Evolutionary conservation across 2,113 vertebrate genomes (phyloP).

Genomic region (Ia io): DNA sequence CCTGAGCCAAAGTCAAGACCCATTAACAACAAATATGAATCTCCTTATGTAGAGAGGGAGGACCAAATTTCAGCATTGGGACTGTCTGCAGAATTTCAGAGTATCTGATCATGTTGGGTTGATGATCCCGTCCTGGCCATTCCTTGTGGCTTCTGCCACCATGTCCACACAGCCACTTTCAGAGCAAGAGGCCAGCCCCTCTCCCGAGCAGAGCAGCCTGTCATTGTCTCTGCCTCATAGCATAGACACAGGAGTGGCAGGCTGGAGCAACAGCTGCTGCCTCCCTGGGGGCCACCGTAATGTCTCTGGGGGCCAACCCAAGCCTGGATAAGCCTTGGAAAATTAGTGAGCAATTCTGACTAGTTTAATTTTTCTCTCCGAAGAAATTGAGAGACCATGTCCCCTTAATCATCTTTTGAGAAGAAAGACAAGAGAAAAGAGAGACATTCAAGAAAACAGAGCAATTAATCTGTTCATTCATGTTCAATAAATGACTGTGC

Average conservation of each 20-base stretch:
- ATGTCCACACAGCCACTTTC: neutral
- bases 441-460: conserved; percentile 56
- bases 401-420: conserved; percentile 69
- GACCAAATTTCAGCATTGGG: neutral
- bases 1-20: neutral
- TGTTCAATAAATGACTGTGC: conserved; percentile 1
- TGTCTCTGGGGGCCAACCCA: conserved; percentile 54
- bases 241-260: conserved; percentile 21
- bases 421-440: conserved; percentile 62
- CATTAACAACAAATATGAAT: neutral
- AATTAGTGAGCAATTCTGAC: conserved; percentile 64
- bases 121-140: neutral
- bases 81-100: neutral
- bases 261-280: conserved; percentile 58
- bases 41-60: neutral
- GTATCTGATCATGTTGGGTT: neutral
- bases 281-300: conserved; percentile 53
- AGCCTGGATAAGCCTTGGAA: conserved; percentile 64
- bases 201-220: neutral
- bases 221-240: neutral
- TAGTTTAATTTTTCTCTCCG: conserved; percentile 67
- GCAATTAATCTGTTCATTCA: conserved; percentile 65
- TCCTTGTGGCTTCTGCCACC: neutral
- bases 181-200: neutral
- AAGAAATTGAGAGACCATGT: conserved; percentile 57